Base-by-base conservation (phyloP, 2,797 vertebrate genomes). In the Molothrus ater region DNA sequence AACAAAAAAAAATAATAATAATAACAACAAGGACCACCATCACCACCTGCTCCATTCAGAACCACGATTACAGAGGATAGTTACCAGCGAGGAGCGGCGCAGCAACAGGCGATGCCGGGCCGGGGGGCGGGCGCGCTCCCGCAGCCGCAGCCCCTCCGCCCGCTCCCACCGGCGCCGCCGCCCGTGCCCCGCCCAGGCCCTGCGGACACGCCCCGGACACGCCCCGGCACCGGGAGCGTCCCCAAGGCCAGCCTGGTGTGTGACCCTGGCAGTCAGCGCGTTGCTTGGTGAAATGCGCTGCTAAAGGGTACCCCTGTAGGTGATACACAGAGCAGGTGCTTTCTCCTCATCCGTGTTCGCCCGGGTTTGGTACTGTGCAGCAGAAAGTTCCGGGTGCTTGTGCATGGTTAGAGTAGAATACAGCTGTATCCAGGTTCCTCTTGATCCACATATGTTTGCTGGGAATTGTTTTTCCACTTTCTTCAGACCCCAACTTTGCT, bases 181-280 rank as follows among this genome's bases (percentile, higher is more conserved):
- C 76, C 34, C 11, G 10, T 3, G 47, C 50, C 70, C 81, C 53
- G 61, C 61, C 61, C 61, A 12, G 21, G 11, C 70, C 68, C 31
- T 2, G 13, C 7, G 29, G 36, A 12, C 72, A 12, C 76, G 61
- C 78, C 64, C 43, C 18, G 53, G 38, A 12, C 54, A 3, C 6
- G 20, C 53, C 76, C n/a, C 61, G 7, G 2, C 80, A 3, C 6
- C 6, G 65, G 63, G 9, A 31, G 0, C 2, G 47, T 10, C 26
- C n/a, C 31, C 34, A 1, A 0, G 42, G 31, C 7, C 69, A 1
- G 61, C 26, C 40, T 0, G 31, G 25, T 3, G 22, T 7, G 28
- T 6, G 47, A 0, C 21, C 0, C 12, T 1, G 36, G 28, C 48
- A 0, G 64, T 7, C n/a, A 0, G 5, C 3, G 13, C 42, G 0